Percentiles rank a stretch among this genome's conserved stretches.
phyloP scores from a whole-genome alignment of 2,113 vertebrate species.

The Natator depressus region DNA sequence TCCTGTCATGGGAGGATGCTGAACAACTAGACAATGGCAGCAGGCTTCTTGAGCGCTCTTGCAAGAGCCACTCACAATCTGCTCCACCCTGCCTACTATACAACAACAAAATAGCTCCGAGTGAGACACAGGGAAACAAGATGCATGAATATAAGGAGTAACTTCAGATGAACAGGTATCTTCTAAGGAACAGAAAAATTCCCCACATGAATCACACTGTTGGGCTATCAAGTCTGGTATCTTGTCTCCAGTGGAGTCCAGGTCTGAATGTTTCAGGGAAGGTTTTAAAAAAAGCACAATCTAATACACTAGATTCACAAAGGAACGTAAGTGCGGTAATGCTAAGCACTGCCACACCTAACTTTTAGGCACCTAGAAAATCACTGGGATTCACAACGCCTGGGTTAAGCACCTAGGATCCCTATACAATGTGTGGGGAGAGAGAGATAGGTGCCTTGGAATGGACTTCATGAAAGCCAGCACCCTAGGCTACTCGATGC shows the following conservation, averaged over 20 bases:
- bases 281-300: neutral
- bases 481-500: neutral
- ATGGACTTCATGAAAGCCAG: neutral
- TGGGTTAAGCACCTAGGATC: neutral
- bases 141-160: neutral
- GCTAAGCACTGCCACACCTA: neutral
- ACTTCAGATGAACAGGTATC: neutral
- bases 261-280: neutral
- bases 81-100: neutral
- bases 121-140: neutral
- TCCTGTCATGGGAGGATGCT: neutral
- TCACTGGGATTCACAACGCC: neutral
- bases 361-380: neutral
- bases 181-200: conserved; percentile 1
- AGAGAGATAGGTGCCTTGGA: neutral
- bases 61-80: neutral
- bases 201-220: neutral
- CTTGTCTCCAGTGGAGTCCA: neutral
- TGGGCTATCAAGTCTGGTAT: neutral
- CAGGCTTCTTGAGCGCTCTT: neutral
- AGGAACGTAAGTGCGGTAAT: neutral
- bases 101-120: neutral
- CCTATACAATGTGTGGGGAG: neutral
- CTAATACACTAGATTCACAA: neutral
- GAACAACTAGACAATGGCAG: neutral